Evolutionary conservation across 2,888 invertebrate species (phyloP).

Genomic region (Ophioninae sp.): DNA sequence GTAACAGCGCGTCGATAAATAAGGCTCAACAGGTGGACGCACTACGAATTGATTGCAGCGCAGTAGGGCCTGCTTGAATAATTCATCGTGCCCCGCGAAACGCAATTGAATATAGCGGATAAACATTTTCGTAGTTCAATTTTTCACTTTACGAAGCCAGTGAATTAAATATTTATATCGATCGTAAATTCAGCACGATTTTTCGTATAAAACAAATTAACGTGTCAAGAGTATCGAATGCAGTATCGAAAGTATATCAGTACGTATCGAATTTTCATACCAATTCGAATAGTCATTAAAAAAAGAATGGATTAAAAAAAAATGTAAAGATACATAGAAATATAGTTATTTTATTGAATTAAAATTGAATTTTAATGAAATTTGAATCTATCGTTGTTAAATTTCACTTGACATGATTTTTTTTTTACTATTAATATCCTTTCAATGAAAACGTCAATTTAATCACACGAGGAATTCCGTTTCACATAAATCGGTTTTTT

Average conservation of each 20-base stretch:
- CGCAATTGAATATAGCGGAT: conserved; percentile 5
- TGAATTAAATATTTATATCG: not conserved
- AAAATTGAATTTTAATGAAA: not conserved
- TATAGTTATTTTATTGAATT: not conserved
- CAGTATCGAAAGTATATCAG: no score
- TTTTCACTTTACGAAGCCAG: not conserved
- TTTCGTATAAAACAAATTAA: not conserved
- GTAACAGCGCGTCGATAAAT: conserved; percentile 41
- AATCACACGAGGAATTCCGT: not conserved
- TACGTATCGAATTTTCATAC: no score
- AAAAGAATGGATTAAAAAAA: no score
- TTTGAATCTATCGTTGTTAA: no score
- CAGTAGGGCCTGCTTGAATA: conserved; percentile 13
- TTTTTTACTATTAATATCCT: not conserved
- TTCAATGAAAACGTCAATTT: not conserved
- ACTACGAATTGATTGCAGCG: conserved; percentile 28
- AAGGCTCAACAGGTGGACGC: conserved; percentile 45
- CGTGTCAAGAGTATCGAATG: no score
- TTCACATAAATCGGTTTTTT: not conserved
- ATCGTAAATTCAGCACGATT: not conserved
- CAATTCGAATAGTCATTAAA: no score
- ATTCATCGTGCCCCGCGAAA: conserved; percentile 11
- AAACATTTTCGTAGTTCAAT: not conserved
- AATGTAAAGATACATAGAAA: no score
- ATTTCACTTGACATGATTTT: no score